Base-by-base conservation (phyloP, 2,797 vertebrate genomes). In the Gila robusta region DNA sequence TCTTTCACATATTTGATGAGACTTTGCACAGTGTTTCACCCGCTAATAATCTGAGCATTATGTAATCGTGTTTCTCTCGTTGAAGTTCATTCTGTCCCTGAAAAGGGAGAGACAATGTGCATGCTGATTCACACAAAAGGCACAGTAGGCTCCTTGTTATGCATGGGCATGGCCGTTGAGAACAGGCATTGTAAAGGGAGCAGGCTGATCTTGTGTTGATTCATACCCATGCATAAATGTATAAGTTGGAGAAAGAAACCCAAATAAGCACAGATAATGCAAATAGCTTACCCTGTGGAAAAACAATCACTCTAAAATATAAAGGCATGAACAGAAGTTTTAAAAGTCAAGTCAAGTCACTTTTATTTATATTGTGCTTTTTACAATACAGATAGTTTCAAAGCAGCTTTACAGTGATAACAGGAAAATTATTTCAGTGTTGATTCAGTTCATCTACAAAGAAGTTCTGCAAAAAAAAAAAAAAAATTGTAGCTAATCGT, bases 71-170 rank as follows among this genome's bases (percentile, higher is more conserved):
- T 66, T 78, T 83, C 77, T 83, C 80, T 87, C 47, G 80, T 81
- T 88, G 32, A 86, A 90, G 86, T 81, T 86, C 87, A 84, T 78
- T 49, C 66, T 71, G 87, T 74, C 87, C 83, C 74, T 72, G 56
- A 39, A 81, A 83, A 59, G 62, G 74, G 59, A 86, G 80, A 82
- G 79, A 88, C 86, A 88, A 88, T 88, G 79, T 82, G 82, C 86
- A 78, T 91, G 90, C 91, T 92, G 91, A 91, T 90, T 92, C 91
- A 91, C 82, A 89, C 85, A 87, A 82, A 82, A 81, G 74, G 81
- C 81, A 91, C 90, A 92, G 85, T 85, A 76, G 84, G 44, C 82
- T 83, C 82, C 86, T 90, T 92, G 91, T 92, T 91, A 81, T 62
- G 62, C 74, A 78, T 80, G 81, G 84, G 83, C 85, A 54, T 73